Evolutionary conservation across 64 coral and sea anemone species (phyloP), one percentile per base, ranked within the genome.

Genomic region (Cladopsammia gracilis): DNA sequence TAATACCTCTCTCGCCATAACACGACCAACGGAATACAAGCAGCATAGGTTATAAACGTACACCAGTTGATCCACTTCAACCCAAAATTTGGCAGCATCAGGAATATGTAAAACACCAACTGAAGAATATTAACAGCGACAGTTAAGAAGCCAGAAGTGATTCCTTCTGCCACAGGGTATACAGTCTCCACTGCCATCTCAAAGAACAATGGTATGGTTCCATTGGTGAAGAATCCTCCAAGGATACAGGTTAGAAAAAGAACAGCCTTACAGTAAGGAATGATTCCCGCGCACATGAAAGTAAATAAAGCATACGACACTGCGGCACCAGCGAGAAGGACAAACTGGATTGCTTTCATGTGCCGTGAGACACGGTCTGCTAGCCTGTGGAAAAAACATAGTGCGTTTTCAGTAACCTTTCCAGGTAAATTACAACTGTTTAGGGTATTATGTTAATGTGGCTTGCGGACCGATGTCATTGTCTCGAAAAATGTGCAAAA

Each of bases 141-240:
- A 46, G 70, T 88, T 66, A 93, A 68, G 11, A 93, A 71, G 19
- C 73, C 73, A 51, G 84, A 70, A 18, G 92, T 80, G 75, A 93
- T 88, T 5, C 71, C 84, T 42, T 93, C 92, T 15, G 92, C 83
- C 2, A 88, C 92, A 62, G 92, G 92, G 52, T 93, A 93, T 11
- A 85, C 78, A 26, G 83, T 88, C 64, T 93, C 92, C 11, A 93
- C 92, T 10, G 87, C 84, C 54, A 93, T 87, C 64, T 93, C 92
- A 73, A 93, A 93, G 62, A 93, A 93, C 53, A 93, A 48, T 3
- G 92, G 92, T 62, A 67, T 71, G 43, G 78, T 58, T 19, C 92
- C 87, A 24, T 88, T 79, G 47, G 87, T 72, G 42, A 93, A 93
- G 43, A 93, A 88, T 25, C 92, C 92, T 11, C 74, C 87, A 16